Evolutionary conservation across 2,113 vertebrate genomes (phyloP), one percentile per base, ranked within the genome.

Genomic region (Grallaria varia): DNA sequence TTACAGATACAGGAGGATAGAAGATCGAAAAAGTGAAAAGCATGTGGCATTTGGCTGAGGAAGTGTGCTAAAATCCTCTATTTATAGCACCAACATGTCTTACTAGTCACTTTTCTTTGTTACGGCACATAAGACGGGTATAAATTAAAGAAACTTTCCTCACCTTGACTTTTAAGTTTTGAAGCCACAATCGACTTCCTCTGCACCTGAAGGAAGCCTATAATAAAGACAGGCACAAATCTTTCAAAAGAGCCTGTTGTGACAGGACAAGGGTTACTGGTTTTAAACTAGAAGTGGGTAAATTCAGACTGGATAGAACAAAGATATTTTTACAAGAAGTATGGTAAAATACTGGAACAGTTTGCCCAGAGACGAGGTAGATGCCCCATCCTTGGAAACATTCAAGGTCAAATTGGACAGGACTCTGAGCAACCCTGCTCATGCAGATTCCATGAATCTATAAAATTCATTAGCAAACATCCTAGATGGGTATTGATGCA

Each of bases 181-280:
- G 42, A 84, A 77, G 13, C 7, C 8, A n/a, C 9, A 4, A 44
- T 33, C 33, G 81, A 31, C 11, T 52, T 66, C 14, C 4, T 30
- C 8, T n/a, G 39, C 23, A 45, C 21, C 18, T 40, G 8, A 55
- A 35, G 21, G 47, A 27, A 8, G 8, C 40, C 12, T 42, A 6
- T n/a, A 35, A n/a, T 20, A 35, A 79, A 35, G 16, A 35, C 14
- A 4, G 21, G 24, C 15, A 37, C 37, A 63, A 62, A 52, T 6
- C 4, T 45, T 56, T 58, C 28, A 35, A 9, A 21, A 69, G 50
- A 14, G 4, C 19, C 28, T 60, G 23, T 14, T 59, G 28, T 0
- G 0, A 20, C 6, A 44, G 12, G 23, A 42, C 3, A 33, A 40
- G 4, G 3, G 1, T 2, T 31, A 55, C 23, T 66, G 10, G 4